Evolutionary conservation across 2,888 invertebrate genomes (phyloP), one percentile per base, ranked within the genome.

Genomic region (Polyommatus icarus): DNA sequence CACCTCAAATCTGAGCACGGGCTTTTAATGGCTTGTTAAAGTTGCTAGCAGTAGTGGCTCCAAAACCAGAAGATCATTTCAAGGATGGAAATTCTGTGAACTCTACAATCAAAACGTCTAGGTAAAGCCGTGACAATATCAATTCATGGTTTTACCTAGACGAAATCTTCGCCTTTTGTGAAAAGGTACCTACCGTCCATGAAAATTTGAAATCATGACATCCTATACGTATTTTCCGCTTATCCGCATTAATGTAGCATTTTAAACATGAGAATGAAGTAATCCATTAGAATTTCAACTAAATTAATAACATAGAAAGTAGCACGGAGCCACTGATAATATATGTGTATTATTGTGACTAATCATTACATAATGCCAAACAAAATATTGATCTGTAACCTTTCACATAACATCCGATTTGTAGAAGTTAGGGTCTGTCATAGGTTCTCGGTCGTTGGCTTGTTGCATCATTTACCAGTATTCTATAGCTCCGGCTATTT

Each of bases 381-480:
- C 76, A 82, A 81, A 80, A 78, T 81, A 83, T 80, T 82, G 80
- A 83, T 81, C 82, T 83, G 82, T 82, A 76, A 82, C 85, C 87
- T 88, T 87, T 87, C 87, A 85, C 85, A 87, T 86, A 87, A 85
- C 83, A 82, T 87, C 80, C 85, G 84, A 87, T 84, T 81, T 81
- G 81, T 84, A 84, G 83, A 82, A 84, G 84, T 81, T 83, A 86
- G 84, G 85, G 84, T 83, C 84, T 87, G 59, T 76, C 73, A 59
- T 76, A 40, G 54, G 50, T 72, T 83, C 89, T 85, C 86, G 92
- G 91, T 90, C 91, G 85, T 86, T 90, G 90, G 86, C 91, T 86
- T 82, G 85, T 93, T 92, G 88, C 92, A 88, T 93, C 67, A 67
- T 67, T 29, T 3, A 10, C 29, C 29, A 29, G 15, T 15, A 67